Percentiles rank a stretch among this genome's conserved stretches.
phyloP scores from a whole-genome alignment of 2,888 invertebrate genomes.

The Branchinecta sandiegonensis region DNA sequence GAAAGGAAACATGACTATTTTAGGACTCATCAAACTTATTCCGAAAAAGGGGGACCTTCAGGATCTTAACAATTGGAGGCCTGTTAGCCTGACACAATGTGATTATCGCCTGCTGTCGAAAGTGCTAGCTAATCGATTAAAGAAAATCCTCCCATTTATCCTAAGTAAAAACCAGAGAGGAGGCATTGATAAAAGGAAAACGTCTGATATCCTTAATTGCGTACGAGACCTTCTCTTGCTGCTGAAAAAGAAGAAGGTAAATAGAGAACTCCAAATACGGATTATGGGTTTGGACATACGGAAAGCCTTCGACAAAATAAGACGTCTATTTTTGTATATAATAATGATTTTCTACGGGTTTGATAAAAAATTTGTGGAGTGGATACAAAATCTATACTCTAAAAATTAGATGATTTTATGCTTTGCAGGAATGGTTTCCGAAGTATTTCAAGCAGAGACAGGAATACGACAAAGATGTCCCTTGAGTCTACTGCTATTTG shows the following conservation, averaged over 20 bases:
- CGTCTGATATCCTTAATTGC: not conserved
- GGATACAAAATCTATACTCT: not conserved
- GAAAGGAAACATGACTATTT: too few species aligned
- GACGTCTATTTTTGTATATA: not conserved
- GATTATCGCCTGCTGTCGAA: not conserved
- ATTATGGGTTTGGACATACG: not conserved
- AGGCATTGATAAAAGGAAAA: slow-evolving; percentile 4
- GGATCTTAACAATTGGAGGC: slow-evolving; percentile 11
- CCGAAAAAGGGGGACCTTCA: not conserved
- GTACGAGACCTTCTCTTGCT: not conserved
- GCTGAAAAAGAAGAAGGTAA: not conserved
- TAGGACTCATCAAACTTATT: too few species aligned
- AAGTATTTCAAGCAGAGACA: not conserved
- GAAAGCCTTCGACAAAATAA: slow-evolving; percentile 14
- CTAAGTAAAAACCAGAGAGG: not conserved
- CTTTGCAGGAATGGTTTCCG: too few species aligned
- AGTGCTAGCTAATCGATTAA: not conserved
- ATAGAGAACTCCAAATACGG: not conserved
- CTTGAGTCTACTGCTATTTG: not conserved
- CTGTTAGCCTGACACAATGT: not conserved
- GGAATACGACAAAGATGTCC: not conserved
- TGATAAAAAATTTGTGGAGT: not conserved
- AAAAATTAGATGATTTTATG: too few species aligned
- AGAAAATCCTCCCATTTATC: not conserved
- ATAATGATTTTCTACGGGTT: not conserved